phyloP scores from a whole-genome alignment of 1,140 invertebrate genomes.

The Ditylenchus dipsaci region DNA sequence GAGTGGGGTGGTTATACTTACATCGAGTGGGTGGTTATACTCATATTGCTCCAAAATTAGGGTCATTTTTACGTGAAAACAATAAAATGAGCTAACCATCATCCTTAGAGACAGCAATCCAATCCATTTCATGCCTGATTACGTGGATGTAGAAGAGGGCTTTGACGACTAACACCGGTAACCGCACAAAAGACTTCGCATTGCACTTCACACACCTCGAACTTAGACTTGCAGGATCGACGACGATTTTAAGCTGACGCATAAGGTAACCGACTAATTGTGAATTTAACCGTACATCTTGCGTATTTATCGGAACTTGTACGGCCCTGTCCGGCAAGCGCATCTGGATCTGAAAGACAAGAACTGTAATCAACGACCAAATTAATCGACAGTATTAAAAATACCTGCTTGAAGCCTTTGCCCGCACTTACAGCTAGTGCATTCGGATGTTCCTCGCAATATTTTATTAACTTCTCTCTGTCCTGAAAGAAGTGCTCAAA shows the following conservation, averaged over 20 bases:
- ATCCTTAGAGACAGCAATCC: background rate
- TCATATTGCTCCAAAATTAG: background rate
- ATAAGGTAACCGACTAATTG: constrained; percentile 20
- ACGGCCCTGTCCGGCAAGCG: constrained; percentile 1
- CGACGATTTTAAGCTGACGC: constrained; percentile 16
- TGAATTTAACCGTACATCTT: constrained; percentile 14
- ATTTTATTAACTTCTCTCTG: constrained; percentile 21
- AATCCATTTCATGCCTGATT: background rate
- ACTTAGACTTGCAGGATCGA: constrained; percentile 27
- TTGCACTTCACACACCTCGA: constrained; percentile 22
- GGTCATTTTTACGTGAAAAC: background rate
- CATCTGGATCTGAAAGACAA: constrained; percentile 6
- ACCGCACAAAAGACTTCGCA: background rate
- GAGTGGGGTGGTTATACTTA: too few species aligned
- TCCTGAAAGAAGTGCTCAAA: background rate
- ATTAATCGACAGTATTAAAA: background rate
- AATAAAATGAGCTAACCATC: background rate
- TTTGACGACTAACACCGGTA: background rate
- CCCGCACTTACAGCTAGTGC: constrained; percentile 26
- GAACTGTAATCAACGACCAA: background rate
- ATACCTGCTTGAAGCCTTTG: constrained; percentile 28
- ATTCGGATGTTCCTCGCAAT: constrained; percentile 9
- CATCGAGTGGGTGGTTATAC: too few species aligned
- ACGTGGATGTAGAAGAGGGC: background rate
- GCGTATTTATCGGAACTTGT: constrained; percentile 20